Base-by-base conservation (phyloP, 2,888 invertebrate species). In the Tortricodes alternella region DNA sequence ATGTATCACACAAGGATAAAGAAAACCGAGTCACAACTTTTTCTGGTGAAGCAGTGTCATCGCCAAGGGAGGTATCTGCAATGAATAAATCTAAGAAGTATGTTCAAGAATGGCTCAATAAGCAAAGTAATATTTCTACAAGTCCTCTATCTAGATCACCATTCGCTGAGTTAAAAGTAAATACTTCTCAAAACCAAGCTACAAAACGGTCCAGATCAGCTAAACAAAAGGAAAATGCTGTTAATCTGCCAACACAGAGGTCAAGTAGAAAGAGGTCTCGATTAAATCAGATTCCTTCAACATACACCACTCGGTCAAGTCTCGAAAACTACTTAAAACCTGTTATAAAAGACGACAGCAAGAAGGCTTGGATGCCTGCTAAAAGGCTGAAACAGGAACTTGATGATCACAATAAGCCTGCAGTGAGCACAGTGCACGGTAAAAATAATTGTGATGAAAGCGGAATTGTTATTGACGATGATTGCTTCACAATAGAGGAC, bases 51-150 rank as follows among this genome's bases (percentile, higher is more conserved):
- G 62, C 66, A 53, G 68, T 70, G 37, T 67, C 71, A 55, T 51
- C 58, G 35, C 7, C 55, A 13, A 60, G 60, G 23, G 57, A 60
- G 44, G 53, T 46, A 23, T n/a, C n/a, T n/a, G 78, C 68, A 68
- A 87, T 87, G 86, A 77, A 82, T 21, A 79, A 76, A 46, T 72
- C 74, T 15, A 68, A 66, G 19, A 71, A 64, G 38, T 76, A 78
- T 73, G 84, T 90, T 7, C 69, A 81, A 51, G 66, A 84, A 34
- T 90, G 90, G 90, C 69, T 90, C 3, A 73, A 76, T 38, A 73
- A 74, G 46, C 78, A 70, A 73, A 70, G 77, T 39, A 62, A 56
- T 38, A 53, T 46, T 15, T 57, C 48, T 44, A 24, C 32, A 27
- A 64, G 62, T 19, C 67, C 64, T 46, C 46, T 71, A 29, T 39